Conservation (phyloP, 2,113 vertebrate species). For the Toxotes chatareus region DNA sequence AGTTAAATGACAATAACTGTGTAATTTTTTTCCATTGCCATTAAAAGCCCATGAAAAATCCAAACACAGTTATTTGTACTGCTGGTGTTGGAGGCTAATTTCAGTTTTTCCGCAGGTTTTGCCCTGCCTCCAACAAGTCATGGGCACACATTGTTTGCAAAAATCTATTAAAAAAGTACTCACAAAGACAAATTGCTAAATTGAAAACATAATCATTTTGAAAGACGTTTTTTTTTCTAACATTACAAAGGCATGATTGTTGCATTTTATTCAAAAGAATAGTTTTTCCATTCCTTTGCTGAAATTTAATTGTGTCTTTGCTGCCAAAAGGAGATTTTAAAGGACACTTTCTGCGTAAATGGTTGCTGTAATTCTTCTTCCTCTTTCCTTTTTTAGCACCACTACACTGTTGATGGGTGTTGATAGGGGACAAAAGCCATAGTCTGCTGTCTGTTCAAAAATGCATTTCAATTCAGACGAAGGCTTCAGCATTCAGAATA, state of each 20-base stretch:
- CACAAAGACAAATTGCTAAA: conserved; percentile 26
- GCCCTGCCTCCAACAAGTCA: neutral
- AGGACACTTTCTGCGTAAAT: neutral
- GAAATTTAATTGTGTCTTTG: neutral
- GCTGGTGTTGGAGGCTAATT: conserved; percentile 40
- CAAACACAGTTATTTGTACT: conserved; percentile 28
- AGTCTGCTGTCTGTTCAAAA: neutral
- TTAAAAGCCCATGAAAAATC: conserved; percentile 32
- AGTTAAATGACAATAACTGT: conserved; percentile 27
- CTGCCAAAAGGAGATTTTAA: conserved; percentile 11
- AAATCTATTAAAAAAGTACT: conserved; percentile 12
- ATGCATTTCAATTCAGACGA: neutral
- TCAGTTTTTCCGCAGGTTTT: conserved; percentile 47
- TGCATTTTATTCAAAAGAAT: conserved; percentile 4
- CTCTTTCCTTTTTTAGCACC: neutral
- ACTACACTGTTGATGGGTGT: neutral
- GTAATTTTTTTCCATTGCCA: conserved; percentile 12
- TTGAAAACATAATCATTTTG: conserved; percentile 10
- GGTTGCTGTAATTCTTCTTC: neutral
- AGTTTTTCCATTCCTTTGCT: neutral
- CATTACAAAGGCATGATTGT: neutral
- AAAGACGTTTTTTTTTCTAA: neutral
- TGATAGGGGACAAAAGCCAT: neutral
- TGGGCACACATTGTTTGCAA: conserved; percentile 18
- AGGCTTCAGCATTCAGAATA: neutral